Evolutionary conservation across 2,888 invertebrate genomes (phyloP), one percentile per base, ranked within the genome.

Genomic region (Brachylomia viminalis): DNA sequence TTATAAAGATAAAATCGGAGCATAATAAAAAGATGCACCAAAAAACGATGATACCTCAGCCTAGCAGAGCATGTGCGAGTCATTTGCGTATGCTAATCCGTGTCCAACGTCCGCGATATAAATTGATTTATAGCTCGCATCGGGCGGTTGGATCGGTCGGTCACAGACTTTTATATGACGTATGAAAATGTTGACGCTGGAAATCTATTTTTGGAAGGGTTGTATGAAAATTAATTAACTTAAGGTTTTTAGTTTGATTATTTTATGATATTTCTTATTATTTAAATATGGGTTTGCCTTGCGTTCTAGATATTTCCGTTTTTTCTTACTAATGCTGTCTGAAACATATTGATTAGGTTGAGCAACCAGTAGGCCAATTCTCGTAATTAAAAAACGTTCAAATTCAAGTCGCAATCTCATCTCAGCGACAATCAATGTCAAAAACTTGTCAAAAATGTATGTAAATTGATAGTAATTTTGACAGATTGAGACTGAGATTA

Each of bases 11-110:
- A 64, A 68, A 82, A 85, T 83, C 69, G 47, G 15, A 45, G 15
- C 45, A 49, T 45, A 33, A 52, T 81, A 67, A 82, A 83, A 72
- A 86, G 66, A 86, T 72, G 70, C 69, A 52, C 42, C 71, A 72
- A 86, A 85, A 49, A 78, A 23, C 33, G 80, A 80, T 69, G 65
- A 61, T 74, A 73, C 83, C 79, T 72, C 61, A 52, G 66, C 71
- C 33, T 56, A 33, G 61, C 69, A 54, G 74, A 79, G 75, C 82
- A 80, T 86, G 80, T 80, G 86, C 82, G 68, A 81, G 85, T 87
- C 84, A 87, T 87, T 87, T 87, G 76, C 79, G 87, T 87, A 87
- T 87, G 87, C 80, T 87, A 87, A 87, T 87, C 74, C 84, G 10
- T 64, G 72, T 68, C 74, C 87, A 71, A 62, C 80, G 76, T 72